A percentile compares a stretch with the other conserved stretches of the same genome.
Conservation (phyloP, 2,113 vertebrate species). For the Amazona vittata region DNA sequence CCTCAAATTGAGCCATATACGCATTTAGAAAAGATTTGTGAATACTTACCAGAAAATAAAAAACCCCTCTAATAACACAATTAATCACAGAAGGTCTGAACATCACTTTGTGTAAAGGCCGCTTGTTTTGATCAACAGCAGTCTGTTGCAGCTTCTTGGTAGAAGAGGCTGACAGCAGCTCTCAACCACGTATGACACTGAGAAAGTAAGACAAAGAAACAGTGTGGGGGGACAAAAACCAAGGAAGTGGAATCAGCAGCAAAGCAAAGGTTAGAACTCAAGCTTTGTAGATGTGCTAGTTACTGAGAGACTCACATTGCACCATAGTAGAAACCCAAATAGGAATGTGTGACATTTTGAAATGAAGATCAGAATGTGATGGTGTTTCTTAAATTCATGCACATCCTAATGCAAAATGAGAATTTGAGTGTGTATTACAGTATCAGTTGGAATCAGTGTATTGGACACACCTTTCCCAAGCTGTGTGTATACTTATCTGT, state of each 20-base stretch:
- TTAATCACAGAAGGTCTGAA: background rate
- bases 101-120: background rate
- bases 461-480: background rate
- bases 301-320: background rate
- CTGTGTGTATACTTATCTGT: background rate
- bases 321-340: background rate
- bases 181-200: fast-evolving
- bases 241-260: background rate
- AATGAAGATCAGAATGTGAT: background rate
- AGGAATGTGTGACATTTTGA: background rate
- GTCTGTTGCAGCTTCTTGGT: background rate
- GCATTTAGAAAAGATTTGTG: background rate
- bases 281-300: background rate
- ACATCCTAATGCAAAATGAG: background rate
- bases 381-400: background rate
- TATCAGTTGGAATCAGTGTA: background rate
- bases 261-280: background rate
- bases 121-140: conserved; percentile 13
- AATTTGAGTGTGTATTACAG: background rate
- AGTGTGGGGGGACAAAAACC: background rate
- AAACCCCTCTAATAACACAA: background rate
- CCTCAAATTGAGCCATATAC: background rate
- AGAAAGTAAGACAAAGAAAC: background rate
- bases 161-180: background rate
- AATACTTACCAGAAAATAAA: background rate